phyloP scores from a whole-genome alignment of 2,113 vertebrate genomes.

The Salvelinus namaycush region DNA sequence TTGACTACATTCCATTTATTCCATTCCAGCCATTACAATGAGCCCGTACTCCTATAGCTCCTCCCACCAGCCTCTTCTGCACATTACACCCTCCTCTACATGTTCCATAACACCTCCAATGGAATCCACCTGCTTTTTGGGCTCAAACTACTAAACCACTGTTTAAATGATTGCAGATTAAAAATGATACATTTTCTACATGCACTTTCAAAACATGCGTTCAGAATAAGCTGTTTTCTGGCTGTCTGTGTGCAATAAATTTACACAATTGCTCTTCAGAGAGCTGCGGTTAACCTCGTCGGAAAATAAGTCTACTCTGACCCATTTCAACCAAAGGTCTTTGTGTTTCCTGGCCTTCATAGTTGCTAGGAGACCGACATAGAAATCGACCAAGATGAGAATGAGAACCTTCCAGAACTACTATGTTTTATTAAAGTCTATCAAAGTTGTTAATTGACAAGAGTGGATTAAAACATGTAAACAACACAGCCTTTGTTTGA shows the following conservation, averaged over 20 bases:
- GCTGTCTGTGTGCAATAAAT: background rate
- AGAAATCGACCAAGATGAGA: slow-evolving; percentile 7
- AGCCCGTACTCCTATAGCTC: too few species aligned
- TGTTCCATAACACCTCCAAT: too few species aligned
- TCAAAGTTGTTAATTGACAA: slow-evolving; percentile 30
- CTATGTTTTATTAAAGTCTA: slow-evolving; percentile 2
- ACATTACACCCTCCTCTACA: too few species aligned
- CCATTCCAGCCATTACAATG: too few species aligned
- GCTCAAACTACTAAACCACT: too few species aligned
- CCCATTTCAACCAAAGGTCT: slow-evolving; percentile 16
- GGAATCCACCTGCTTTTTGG: too few species aligned
- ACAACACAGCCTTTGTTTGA: background rate
- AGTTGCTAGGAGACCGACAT: slow-evolving; percentile 24
- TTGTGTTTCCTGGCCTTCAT: slow-evolving; percentile 37
- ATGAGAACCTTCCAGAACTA: background rate
- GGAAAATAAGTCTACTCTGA: slow-evolving; percentile 6
- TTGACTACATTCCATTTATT: too few species aligned
- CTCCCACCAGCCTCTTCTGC: too few species aligned
- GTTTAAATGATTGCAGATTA: too few species aligned
- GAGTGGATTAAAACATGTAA: slow-evolving; percentile 46
- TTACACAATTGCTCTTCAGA: background rate
- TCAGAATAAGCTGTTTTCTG: background rate
- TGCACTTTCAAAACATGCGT: too few species aligned
- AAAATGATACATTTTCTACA: too few species aligned
- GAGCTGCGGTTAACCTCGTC: background rate